Evolutionary conservation across 2,888 invertebrate genomes (phyloP), one percentile per base, ranked within the genome.

Genomic region (Ferrisia virgata): DNA sequence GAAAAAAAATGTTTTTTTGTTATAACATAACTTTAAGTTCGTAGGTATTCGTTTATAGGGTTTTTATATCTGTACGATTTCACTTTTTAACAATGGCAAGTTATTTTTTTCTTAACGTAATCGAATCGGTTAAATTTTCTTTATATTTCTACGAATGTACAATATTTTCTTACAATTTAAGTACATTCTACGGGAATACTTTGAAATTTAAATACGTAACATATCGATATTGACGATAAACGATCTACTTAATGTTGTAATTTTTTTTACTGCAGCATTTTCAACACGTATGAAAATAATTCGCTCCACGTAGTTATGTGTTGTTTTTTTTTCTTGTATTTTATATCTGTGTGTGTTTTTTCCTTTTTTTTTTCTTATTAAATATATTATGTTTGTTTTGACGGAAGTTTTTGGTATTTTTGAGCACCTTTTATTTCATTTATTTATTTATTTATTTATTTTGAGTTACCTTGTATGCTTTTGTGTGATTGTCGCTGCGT

Each of bases 301-400:
- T 64, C 11, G 64, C 25, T 25, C 64, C 31, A 11, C 33, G 72
- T 76, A 76, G 72, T 76, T 76, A 58, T 58, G 64, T 28, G 64
- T 64, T 64, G 64, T 47, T n/a, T 15, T 47, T 15, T 36, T 76
- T 76, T n/a, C n/a, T n/a, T 76, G 72, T 76, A 76, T 36, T 33
- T 69, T 33, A 76, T 76, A n/a, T 36, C 33, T 76, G 72, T 76
- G 72, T 76, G 28, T 69, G 28, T 53, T 43, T 43, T 43, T 53
- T 53, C n/a, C n/a, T n/a, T 64, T 15, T 13, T 43, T 64, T 64
- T 64, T 28, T 31, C 36, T 33, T 36, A 36, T 76, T 36, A 76
- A 76, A 76, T 76, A 76, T 76, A 53, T 53, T 53, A 76, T 36
- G 72, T 76, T 76, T 76, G 72, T 76, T 76, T 76, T 76, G 28